These are phyloP conservation scores for Nycticebus coucang DNA, from an alignment of 2,113 vertebrate species.

Conservation along the genomic window DNA sequence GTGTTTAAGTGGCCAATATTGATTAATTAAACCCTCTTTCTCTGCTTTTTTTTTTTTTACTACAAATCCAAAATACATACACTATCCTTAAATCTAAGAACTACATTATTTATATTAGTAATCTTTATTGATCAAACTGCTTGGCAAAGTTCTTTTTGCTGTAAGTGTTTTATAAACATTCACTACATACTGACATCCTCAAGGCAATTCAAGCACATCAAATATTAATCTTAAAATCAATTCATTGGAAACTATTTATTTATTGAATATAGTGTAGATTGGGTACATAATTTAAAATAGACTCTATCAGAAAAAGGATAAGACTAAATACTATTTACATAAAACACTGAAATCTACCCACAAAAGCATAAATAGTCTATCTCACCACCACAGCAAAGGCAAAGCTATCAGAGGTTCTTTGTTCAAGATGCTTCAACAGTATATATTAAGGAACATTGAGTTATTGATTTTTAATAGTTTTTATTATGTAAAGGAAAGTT, in stretches of 20 bases:
- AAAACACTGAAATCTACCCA: not conserved
- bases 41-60: not conserved
- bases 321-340: not conserved
- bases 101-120: not conserved
- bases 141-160: not conserved
- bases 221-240: constrained; percentile 42
- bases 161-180: not conserved
- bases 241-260: constrained; percentile 6
- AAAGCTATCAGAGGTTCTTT: too few species aligned
- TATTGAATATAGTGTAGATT: not conserved
- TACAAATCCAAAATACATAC: rapidly evolving
- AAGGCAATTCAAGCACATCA: not conserved
- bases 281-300: not conserved
- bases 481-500: not conserved
- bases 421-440: rapidly evolving
- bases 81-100: not conserved
- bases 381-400: too few species aligned
- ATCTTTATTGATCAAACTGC: not conserved
- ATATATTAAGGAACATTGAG: not conserved
- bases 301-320: not conserved
- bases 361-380: not conserved
- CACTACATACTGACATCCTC: not conserved
- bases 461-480: not conserved
- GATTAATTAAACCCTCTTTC: not conserved
- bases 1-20: not conserved